These are phyloP conservation scores for Hexactinellida sp. DNA, from an alignment of 37 sponge, comb jelly and placozoan genomes.

Conservation along the genomic window DNA sequence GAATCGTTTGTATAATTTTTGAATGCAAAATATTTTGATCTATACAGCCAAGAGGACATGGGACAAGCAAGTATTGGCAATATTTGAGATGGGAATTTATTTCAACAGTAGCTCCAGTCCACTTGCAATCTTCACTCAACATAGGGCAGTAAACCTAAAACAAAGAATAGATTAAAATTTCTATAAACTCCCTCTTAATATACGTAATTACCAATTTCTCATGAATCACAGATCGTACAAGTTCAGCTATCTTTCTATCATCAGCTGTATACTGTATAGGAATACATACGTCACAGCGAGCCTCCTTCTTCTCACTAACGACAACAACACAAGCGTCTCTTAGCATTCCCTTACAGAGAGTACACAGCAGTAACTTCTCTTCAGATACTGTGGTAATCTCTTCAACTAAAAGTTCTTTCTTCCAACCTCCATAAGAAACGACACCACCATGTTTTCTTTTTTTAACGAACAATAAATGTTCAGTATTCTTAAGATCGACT, in stretches of 20 bases:
- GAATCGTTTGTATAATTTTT: not conserved
- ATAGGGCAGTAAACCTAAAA: not conserved
- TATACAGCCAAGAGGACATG: not conserved
- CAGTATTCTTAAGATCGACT: too few species aligned
- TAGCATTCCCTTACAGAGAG: not conserved
- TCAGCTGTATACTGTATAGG: not conserved
- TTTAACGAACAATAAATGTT: too few species aligned
- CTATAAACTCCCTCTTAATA: too few species aligned
- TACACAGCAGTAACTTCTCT: not conserved
- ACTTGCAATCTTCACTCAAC: not conserved
- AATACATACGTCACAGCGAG: not conserved
- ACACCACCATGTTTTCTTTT: too few species aligned
- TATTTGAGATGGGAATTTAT: not conserved
- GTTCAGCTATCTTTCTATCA: not conserved
- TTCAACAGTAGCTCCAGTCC: not conserved
- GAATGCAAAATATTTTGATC: not conserved
- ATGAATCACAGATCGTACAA: not conserved
- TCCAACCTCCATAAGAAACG: not conserved
- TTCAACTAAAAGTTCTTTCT: constrained; percentile 5
- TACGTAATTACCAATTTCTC: not conserved
- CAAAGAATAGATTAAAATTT: not conserved
- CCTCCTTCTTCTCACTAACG: not conserved
- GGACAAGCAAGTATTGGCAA: not conserved
- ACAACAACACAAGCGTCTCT: not conserved
- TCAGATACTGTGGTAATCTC: not conserved